Percentiles rank a stretch among this genome's conserved stretches.
These are phyloP conservation scores for Hemiprocne comata DNA, from an alignment of 2,113 vertebrate genomes.

Conservation along the genomic window DNA sequence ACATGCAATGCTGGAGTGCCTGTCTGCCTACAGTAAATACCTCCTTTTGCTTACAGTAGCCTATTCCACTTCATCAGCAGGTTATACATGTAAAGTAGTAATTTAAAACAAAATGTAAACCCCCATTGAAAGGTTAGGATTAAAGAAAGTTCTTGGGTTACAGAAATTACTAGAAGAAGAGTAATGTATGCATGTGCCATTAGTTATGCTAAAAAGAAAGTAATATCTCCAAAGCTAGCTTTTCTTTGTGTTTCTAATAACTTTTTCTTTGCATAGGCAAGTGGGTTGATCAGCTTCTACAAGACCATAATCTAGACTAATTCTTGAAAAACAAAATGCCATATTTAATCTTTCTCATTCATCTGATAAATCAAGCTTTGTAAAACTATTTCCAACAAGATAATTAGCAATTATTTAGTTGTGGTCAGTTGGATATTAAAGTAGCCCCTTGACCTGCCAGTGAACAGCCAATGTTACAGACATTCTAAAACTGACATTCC, in stretches of 20 bases:
- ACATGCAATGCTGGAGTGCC: neutral
- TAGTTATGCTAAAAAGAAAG: neutral
- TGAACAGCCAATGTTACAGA: neutral
- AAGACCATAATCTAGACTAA: neutral
- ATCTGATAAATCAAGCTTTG: neutral
- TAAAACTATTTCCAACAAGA: neutral
- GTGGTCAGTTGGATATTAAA: neutral
- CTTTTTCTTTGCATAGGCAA: neutral
- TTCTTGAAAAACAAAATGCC: neutral
- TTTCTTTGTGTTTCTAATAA: neutral
- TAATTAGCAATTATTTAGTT: neutral
- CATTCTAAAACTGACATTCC: neutral
- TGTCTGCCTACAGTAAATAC: neutral
- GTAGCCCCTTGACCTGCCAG: neutral
- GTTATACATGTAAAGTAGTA: neutral
- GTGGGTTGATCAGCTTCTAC: neutral
- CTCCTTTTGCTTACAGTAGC: neutral
- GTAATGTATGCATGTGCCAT: neutral
- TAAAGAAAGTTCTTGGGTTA: neutral
- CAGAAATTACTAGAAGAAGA: neutral
- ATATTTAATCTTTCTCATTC: neutral
- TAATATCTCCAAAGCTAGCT: neutral
- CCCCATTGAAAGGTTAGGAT: neutral
- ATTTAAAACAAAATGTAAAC: neutral
- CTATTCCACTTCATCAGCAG: neutral